These are phyloP conservation scores for Tachina lurida DNA, from an alignment of 2,888 invertebrate genomes.

Conservation along the genomic window DNA sequence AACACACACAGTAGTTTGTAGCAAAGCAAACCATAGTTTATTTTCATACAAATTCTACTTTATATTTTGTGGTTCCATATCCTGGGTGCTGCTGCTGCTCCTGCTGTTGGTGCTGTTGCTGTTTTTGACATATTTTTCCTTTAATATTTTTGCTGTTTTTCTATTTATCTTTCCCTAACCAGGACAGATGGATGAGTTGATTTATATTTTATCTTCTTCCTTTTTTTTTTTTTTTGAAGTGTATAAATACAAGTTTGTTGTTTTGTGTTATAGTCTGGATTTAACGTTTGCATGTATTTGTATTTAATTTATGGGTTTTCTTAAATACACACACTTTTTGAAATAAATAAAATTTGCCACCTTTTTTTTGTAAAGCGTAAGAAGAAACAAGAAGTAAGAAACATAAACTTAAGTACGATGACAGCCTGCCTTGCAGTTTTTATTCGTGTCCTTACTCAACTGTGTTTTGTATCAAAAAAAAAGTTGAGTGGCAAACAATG, in stretches of 20 bases:
- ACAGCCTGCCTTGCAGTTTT: constrained; percentile 39
- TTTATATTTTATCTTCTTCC: constrained; percentile 12
- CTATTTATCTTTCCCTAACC: constrained; percentile 49
- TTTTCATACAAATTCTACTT: constrained; percentile 8
- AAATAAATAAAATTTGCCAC: constrained; percentile 43
- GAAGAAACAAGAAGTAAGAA: neutral
- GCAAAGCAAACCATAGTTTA: constrained; percentile 4
- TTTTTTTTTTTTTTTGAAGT: neutral
- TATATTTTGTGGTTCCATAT: constrained; percentile 26
- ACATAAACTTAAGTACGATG: constrained; percentile 20
- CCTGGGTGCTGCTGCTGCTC: neutral
- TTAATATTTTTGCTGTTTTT: constrained; percentile 22
- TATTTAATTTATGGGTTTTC: constrained; percentile 57
- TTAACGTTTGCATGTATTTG: neutral
- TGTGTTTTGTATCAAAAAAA: neutral
- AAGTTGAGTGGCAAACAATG: neutral
- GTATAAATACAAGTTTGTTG: neutral
- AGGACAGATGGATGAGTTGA: constrained; percentile 47
- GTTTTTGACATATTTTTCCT: constrained; percentile 47
- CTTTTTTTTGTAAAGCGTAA: constrained; percentile 24
- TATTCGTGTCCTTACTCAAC: neutral
- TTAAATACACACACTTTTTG: constrained; percentile 49
- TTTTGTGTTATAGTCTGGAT: neutral
- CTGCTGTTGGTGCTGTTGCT: neutral
- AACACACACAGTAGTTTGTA: constrained; percentile 19